A percentile compares a stretch with the other conserved stretches of the same genome.
Evolutionary conservation across 1,140 invertebrate species (phyloP).

Genomic region (Aphaenogaster floridana): DNA sequence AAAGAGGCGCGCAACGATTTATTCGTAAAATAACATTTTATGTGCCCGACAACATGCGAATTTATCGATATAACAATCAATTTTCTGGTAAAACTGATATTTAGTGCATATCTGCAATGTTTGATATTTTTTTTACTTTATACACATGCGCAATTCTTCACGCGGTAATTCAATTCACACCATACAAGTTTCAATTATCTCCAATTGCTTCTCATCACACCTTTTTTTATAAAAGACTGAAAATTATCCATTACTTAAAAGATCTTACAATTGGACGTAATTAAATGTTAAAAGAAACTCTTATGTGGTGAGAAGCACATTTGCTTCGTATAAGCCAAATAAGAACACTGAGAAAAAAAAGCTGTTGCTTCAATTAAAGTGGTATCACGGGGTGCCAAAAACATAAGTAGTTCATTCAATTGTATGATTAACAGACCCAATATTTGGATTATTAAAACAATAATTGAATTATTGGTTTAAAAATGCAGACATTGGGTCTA

Average conservation of each 20-base stretch:
- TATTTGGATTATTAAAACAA: no score
- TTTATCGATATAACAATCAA: not conserved
- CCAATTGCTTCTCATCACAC: not conserved
- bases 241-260: slow-evolving; percentile 25
- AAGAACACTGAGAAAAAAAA: not conserved
- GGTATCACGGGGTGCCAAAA: no score
- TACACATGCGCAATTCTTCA: not conserved
- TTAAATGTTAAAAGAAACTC: slow-evolving; percentile 24
- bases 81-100: slow-evolving; percentile 16
- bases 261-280: slow-evolving; percentile 1
- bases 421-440: no score
- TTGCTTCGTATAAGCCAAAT: not conserved
- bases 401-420: no score
- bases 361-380: no score
- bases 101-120: not conserved
- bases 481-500: no score
- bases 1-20: slow-evolving; percentile 26
- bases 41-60: not conserved
- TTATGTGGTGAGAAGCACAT: not conserved
- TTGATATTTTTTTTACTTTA: not conserved
- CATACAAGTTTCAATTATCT: slow-evolving; percentile 1
- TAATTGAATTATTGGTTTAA: no score
- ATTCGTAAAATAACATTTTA: slow-evolving; percentile 26
- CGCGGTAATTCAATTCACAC: slow-evolving; percentile 7
- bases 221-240: not conserved